Evolutionary conservation across 2,888 invertebrate species (phyloP).

Genomic region (Meteorus cinctellus): DNA sequence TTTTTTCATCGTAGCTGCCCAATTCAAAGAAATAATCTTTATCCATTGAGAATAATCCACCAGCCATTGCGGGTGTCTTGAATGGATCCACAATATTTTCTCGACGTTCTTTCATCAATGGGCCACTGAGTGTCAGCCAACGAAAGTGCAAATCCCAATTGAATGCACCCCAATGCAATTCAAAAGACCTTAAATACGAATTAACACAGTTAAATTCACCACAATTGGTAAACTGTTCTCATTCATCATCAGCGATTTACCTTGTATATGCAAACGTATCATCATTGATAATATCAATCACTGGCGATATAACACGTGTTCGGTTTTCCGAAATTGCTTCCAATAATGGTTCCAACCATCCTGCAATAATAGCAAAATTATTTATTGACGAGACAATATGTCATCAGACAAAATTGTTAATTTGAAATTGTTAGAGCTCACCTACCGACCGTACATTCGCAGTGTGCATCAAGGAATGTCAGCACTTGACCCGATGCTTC

Average conservation of each 20-base stretch:
- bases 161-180: constrained; percentile 98
- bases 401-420: not conserved
- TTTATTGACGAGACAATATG: not conserved
- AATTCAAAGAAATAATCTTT: constrained; percentile 89
- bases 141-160: constrained; percentile 97
- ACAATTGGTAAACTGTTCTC: not conserved
- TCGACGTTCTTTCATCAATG: constrained; percentile 78
- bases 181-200: constrained; percentile 83
- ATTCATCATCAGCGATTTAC: constrained; percentile 50
- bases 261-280: constrained; percentile 92
- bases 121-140: constrained; percentile 85
- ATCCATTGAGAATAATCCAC: constrained; percentile 93
- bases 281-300: constrained; percentile 96
- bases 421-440: constrained; percentile 58
- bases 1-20: constrained; percentile 83
- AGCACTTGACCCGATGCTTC: constrained; percentile 84
- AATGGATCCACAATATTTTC: constrained; percentile 81
- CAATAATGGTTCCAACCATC: constrained; percentile 86
- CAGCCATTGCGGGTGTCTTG: constrained; percentile 94
- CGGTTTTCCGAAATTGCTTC: constrained; percentile 79
- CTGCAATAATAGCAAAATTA: constrained; percentile 65
- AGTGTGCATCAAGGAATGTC: constrained; percentile 95
- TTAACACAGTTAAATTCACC: not conserved
- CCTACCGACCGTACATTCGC: constrained; percentile 89
- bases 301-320: constrained; percentile 84